Evolutionary conservation across 2,797 vertebrate species (phyloP).

Genomic region (Morelia viridis): DNA sequence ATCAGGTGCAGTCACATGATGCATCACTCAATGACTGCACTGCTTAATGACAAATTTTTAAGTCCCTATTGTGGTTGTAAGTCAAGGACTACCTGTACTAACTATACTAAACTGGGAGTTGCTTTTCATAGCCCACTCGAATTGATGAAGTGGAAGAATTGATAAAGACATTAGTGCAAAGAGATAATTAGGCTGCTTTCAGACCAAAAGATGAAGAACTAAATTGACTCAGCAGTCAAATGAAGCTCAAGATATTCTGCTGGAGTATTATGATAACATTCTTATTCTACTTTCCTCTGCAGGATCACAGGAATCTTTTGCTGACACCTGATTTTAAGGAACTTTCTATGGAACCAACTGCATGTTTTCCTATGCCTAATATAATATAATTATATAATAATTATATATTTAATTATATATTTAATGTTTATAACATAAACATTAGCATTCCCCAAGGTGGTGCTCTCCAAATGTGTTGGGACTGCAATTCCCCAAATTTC

Average conservation of each 20-base stretch:
- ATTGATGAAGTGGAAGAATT: neutral
- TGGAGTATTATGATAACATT: neutral
- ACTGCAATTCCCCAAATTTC: neutral
- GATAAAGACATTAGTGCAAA: neutral
- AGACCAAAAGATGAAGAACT: neutral
- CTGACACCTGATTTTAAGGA: neutral
- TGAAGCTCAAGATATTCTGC: neutral
- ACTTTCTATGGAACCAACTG: neutral
- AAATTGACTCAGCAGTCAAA: neutral
- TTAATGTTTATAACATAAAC: constrained; percentile 17
- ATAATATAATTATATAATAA: neutral
- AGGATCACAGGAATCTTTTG: neutral
- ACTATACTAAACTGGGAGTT: neutral
- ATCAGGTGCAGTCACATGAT: no score
- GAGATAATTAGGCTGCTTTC: neutral
- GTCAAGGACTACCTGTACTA: no score
- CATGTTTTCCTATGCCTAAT: neutral
- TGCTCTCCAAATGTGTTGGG: neutral
- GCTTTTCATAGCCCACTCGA: neutral
- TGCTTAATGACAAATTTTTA: no score
- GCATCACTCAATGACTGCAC: no score
- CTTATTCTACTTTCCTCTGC: neutral
- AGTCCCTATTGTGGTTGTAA: no score
- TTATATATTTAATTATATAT: neutral
- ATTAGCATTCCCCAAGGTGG: neutral